A percentile compares a stretch with the other conserved stretches of the same genome.
These are phyloP conservation scores for Pterois miles DNA, from an alignment of 2,797 vertebrate species.

Conservation along the genomic window DNA sequence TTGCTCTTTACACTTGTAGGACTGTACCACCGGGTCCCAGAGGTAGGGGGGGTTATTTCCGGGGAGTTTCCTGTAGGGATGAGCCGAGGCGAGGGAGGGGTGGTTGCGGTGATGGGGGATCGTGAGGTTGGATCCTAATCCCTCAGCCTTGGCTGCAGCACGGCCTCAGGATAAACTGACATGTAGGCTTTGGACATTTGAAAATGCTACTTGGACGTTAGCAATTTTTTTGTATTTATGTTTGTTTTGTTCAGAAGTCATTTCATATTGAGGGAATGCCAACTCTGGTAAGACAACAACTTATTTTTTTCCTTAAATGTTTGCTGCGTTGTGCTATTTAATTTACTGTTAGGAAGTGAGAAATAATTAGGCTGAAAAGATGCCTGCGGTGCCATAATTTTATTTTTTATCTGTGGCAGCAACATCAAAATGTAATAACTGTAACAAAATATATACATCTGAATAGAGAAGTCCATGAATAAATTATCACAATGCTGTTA, in stretches of 20 bases:
- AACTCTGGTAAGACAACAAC: constrained; percentile 81
- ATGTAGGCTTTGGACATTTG: constrained; percentile 76
- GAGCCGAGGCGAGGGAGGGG: constrained; percentile 69
- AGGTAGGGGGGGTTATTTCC: constrained; percentile 20
- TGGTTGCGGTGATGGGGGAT: constrained; percentile 83
- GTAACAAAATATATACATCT: background rate
- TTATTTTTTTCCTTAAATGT: constrained; percentile 36
- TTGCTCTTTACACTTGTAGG: constrained; percentile 60
- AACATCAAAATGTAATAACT: background rate
- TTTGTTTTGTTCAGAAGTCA: constrained; percentile 28
- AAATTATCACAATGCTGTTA: background rate
- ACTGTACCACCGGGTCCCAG: constrained; percentile 56
- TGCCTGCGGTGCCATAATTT: background rate
- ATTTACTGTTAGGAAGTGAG: constrained; percentile 1
- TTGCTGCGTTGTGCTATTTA: constrained; percentile 6
- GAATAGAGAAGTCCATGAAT: background rate
- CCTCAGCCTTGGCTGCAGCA: constrained; percentile 79
- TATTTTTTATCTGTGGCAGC: background rate
- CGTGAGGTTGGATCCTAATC: constrained; percentile 88
- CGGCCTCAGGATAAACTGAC: constrained; percentile 78
- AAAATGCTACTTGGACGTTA: constrained; percentile 72
- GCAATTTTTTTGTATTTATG: constrained; percentile 32
- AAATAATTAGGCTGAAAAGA: background rate
- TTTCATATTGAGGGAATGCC: constrained; percentile 52
- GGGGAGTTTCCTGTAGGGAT: constrained; percentile 66